Base-by-base conservation (phyloP, 2,888 invertebrate genomes). In the Thyatira batis region DNA sequence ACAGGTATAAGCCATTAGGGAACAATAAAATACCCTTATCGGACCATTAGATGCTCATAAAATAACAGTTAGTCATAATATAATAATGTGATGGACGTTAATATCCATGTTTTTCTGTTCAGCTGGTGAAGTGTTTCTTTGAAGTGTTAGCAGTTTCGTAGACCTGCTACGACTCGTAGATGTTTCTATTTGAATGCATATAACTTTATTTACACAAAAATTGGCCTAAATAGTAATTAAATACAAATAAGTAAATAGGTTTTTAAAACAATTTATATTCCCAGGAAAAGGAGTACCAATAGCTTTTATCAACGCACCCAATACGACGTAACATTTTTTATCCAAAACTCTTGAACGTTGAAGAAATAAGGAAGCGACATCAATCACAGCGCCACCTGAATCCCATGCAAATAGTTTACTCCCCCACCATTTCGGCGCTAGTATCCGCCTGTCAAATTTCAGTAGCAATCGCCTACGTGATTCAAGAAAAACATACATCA, bases 1-100 rank as follows among this genome's bases (percentile, higher is more conserved):
- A 90, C 92, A 92, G 92, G 91, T 92, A 91, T 87, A 86, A 82
- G 86, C 87, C 90, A 89, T 92, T 90, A 87, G 85, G 89, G 89
- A 81, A 85, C 87, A 91, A 90, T 90, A 92, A 91, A 91, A 90
- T 80, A 84, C 85, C 84, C 84, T 88, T 92, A 92, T 91, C 90
- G 86, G 78, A 75, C 89, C 91, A 89, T 92, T 91, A 91, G 84
- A 82, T 73, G 84, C 85, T 89, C 91, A 82, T 92, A 91, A 92
- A 92, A 91, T 92, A 91, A 91, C 90, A 87, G 89, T 92, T 91
- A 91, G 86, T 89, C 86, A 88, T 89, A 71, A 73, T 66, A 85
- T 84, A 85, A 85, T 87, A 87, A 84, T 83, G 78, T 89, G 89
- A 90, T 90, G 74, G 86, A 91, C 85, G 87, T 83, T 90, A 86